These are phyloP conservation scores for Beroe ovata DNA, from an alignment of 37 sponge, comb jelly and placozoan genomes.

Conservation along the genomic window DNA sequence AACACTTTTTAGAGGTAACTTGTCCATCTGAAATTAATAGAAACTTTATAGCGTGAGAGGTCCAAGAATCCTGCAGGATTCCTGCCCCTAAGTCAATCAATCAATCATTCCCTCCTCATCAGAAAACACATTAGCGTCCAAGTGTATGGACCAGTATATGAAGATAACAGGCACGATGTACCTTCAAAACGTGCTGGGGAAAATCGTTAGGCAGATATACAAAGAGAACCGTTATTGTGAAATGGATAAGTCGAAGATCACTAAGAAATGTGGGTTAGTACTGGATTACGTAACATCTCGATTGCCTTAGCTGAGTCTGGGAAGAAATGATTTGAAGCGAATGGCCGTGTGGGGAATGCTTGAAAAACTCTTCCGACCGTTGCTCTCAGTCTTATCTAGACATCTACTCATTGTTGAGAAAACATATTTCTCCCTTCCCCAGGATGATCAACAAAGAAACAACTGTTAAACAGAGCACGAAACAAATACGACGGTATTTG, in stretches of 20 bases:
- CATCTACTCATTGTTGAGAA: too few relatives aligned
- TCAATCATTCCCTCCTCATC: too few relatives aligned
- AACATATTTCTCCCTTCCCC: neutral
- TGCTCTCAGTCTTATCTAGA: too few relatives aligned
- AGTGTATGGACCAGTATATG: slow-evolving; percentile 92
- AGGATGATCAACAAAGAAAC: slow-evolving; percentile 58
- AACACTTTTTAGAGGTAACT: slow-evolving; percentile 32
- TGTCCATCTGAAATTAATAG: too few relatives aligned
- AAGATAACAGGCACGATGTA: slow-evolving; percentile 83
- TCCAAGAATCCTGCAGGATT: too few relatives aligned
- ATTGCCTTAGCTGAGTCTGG: neutral
- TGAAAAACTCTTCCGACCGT: too few relatives aligned
- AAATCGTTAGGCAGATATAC: slow-evolving; percentile 74
- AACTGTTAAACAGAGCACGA: slow-evolving; percentile 23
- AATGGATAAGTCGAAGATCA: slow-evolving; percentile 76
- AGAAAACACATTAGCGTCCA: slow-evolving; percentile 87
- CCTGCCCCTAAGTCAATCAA: too few relatives aligned
- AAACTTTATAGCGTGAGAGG: too few relatives aligned
- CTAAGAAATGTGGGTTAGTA: slow-evolving; percentile 18
- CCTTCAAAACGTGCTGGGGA: slow-evolving; percentile 77
- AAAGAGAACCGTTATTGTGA: slow-evolving; percentile 78
- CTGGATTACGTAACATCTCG: neutral
- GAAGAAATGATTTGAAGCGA: too few relatives aligned
- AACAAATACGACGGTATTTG: slow-evolving; percentile 3
- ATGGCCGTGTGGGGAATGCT: slow-evolving; percentile 8